Evolutionary conservation across 2,797 vertebrate species (phyloP).

Genomic region (Acanthurus leucopareius): DNA sequence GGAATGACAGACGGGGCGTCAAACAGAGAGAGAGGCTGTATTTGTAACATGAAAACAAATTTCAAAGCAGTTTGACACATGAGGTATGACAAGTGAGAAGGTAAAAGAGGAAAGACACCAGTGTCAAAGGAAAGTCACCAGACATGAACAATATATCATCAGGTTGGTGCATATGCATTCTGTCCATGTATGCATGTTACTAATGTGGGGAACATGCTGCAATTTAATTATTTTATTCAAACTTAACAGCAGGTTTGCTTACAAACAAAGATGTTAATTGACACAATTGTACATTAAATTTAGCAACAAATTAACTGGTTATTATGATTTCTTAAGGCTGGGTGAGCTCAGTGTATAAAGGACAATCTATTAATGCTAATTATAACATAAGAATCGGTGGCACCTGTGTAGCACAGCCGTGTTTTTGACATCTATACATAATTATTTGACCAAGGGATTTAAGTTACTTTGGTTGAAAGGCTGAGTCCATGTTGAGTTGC

Average conservation of each 20-base stretch:
- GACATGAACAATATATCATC: too few relatives aligned
- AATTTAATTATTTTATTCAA: background rate
- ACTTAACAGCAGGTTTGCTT: background rate
- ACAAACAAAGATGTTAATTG: slow-evolving; percentile 1
- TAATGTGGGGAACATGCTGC: background rate
- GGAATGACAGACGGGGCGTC: background rate
- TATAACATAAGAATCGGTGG: background rate
- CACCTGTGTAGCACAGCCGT: background rate
- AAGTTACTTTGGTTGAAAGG: background rate
- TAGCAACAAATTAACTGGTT: background rate
- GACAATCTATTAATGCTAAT: background rate
- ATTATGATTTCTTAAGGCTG: background rate
- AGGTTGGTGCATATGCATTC: too few relatives aligned
- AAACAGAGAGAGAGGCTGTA: background rate
- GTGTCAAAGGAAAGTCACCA: background rate
- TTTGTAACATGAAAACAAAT: background rate
- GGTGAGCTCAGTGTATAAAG: background rate
- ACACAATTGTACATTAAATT: background rate
- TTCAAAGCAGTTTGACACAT: background rate
- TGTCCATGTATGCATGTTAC: background rate
- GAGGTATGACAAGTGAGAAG: background rate
- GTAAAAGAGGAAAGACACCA: background rate
- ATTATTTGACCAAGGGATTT: background rate
- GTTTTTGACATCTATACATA: background rate
- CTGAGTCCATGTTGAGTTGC: background rate